Evolutionary conservation across 1,140 invertebrate genomes (phyloP), one percentile per base, ranked within the genome.

Genomic region (Muscidifurax raptorellus): DNA sequence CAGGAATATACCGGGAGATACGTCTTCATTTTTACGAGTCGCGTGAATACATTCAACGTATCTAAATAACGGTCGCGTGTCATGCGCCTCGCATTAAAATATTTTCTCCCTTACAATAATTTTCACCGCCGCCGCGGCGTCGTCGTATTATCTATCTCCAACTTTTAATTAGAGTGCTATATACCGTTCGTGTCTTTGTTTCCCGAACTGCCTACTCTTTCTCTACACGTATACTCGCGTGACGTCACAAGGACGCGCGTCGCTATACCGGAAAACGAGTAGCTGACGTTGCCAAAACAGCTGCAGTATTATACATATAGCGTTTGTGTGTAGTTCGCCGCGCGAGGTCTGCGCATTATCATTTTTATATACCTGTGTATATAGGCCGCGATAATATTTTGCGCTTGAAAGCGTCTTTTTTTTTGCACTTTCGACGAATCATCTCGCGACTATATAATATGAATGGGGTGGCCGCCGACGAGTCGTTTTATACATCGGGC

Each of bases 271-370:
- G 25, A 74, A 71, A 71, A 83, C 64, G 69, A 76, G n/a, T n/a
- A n/a, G 72, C 52, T 25, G 28, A 36, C 28, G 80, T 25, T 66
- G 6, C 32, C 72, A 36, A 82, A 75, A 82, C 72, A 76, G 52
- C n/a, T 59, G 52, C 52, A 59, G 52, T 40, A 2, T 30, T 25
- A 69, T n/a, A n/a, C n/a, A n/a, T n/a, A n/a, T n/a, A n/a, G n/a
- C n/a, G n/a, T n/a, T n/a, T n/a, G n/a, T n/a, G n/a, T n/a, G n/a
- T n/a, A n/a, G n/a, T n/a, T n/a, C n/a, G n/a, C n/a, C n/a, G n/a
- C n/a, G n/a, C 15, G 67, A 15, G 27, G 10, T 69, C 36, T 66
- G 13, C 15, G 25, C 13, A 28, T 66, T 22, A 30, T 69, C 25
- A 69, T 69, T 69, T 30, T 69, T 69, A n/a, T n/a, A n/a, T 67